These are phyloP conservation scores for Cercopithecus diana DNA, from an alignment of 2,797 vertebrate genomes.

Conservation along the genomic window DNA sequence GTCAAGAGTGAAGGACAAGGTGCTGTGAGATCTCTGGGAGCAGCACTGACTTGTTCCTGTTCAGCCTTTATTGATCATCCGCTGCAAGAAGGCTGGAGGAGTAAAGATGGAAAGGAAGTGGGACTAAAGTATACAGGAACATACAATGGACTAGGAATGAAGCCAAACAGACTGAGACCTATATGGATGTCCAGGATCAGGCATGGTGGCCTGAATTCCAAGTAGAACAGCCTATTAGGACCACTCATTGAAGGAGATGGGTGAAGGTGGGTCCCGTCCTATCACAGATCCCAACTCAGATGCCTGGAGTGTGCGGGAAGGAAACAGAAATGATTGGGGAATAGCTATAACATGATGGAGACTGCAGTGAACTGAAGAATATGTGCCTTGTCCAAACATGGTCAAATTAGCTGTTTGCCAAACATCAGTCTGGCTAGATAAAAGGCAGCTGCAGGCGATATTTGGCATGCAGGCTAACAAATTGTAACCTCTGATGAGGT, in stretches of 20 bases:
- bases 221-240: background rate
- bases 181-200: background rate
- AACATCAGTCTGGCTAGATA: background rate
- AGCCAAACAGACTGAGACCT: background rate
- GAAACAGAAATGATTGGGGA: background rate
- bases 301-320: background rate
- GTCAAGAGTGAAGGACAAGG: background rate
- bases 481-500: background rate
- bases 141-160: background rate
- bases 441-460: background rate
- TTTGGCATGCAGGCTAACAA: background rate
- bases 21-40: accelerated
- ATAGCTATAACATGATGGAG: too few relatives aligned
- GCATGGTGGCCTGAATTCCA: background rate
- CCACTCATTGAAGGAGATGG: accelerated
- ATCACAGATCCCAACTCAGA: background rate
- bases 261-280: background rate
- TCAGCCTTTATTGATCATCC: background rate
- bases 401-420: background rate
- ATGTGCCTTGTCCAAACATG: too few relatives aligned
- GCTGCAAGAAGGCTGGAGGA: background rate
- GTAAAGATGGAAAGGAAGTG: too few relatives aligned
- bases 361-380: background rate
- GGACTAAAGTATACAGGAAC: accelerated
- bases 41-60: background rate